phyloP scores from a whole-genome alignment of 2,113 vertebrate species.

The Neopipo cinnamomea region DNA sequence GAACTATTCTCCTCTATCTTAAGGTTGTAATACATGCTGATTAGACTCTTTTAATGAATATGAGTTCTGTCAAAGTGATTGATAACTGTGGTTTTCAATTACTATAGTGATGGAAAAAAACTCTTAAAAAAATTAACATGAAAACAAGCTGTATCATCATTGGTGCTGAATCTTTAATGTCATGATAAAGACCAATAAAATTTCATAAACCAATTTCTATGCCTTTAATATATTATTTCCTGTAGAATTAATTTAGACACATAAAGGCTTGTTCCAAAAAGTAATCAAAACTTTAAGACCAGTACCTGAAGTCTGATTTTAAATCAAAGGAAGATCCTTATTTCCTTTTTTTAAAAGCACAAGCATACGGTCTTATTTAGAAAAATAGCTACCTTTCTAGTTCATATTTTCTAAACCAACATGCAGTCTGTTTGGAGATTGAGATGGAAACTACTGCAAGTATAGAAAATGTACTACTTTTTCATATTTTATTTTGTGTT shows the following conservation, averaged over 20 bases:
- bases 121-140: not conserved
- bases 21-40: not conserved
- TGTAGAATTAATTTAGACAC: not conserved
- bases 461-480: not conserved
- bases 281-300: not conserved
- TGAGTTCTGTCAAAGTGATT: not conserved
- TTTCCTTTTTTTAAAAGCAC: not conserved
- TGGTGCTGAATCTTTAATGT: not conserved
- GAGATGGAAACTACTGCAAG: not conserved
- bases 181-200: not conserved
- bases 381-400: not conserved
- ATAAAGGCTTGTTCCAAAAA: not conserved
- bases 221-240: not conserved
- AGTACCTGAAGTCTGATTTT: not conserved
- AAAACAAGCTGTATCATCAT: not conserved
- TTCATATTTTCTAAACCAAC: not conserved
- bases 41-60: not conserved
- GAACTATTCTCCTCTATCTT: not conserved
- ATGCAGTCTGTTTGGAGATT: not conserved
- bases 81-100: not conserved
- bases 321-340: not conserved
- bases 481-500: not conserved
- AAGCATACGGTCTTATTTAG: not conserved
- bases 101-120: not conserved
- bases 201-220: not conserved